phyloP scores from a whole-genome alignment of 2,797 vertebrate genomes.

The Sebastes nivosus region DNA sequence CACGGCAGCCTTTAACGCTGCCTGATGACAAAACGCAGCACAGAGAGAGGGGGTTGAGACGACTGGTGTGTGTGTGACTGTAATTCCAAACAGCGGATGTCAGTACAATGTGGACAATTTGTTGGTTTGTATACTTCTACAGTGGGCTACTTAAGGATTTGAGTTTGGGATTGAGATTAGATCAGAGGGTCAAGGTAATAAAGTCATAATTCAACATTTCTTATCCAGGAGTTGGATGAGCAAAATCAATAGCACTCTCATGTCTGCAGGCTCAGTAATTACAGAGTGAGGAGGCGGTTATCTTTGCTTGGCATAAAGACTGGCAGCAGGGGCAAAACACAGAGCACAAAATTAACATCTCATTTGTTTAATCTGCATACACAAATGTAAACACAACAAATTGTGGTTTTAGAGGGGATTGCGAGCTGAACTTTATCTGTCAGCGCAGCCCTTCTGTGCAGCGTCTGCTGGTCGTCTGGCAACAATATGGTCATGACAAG shows the following conservation, averaged over 20 bases:
- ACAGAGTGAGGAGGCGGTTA: not conserved
- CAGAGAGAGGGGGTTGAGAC: not conserved
- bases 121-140: not conserved
- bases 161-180: not conserved
- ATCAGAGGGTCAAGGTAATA: not conserved
- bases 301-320: not conserved
- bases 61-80: not conserved
- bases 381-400: not conserved
- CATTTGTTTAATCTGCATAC: not conserved
- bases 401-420: not conserved
- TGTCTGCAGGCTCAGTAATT: not conserved
- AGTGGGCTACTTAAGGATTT: not conserved
- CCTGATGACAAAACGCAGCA: conserved; percentile 7
- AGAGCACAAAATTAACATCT: not conserved
- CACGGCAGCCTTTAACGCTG: not conserved
- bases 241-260: not conserved
- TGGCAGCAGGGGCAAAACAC: not conserved
- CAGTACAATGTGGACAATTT: not conserved
- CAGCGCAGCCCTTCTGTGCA: not conserved
- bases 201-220: not conserved
- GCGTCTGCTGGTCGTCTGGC: not conserved
- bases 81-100: not conserved
- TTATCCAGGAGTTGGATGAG: not conserved
- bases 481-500: not conserved
- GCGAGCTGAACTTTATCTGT: not conserved